Percentiles rank a stretch among this genome's conserved stretches.
These are phyloP conservation scores for Hydropsyche betteni DNA, from an alignment of 2,888 invertebrate species.

Conservation along the genomic window DNA sequence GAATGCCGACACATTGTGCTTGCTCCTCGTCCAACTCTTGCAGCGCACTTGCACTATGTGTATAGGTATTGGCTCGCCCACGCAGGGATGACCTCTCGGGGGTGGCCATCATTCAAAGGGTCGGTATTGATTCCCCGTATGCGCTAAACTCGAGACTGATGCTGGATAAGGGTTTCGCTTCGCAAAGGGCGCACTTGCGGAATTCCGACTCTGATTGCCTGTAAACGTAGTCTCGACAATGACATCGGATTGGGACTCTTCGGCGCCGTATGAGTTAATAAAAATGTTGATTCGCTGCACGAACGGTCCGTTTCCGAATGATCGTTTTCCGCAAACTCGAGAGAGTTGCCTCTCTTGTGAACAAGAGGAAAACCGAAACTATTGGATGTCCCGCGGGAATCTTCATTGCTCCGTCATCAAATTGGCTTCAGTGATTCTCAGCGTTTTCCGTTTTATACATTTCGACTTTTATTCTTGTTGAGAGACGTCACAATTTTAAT, in stretches of 20 bases:
- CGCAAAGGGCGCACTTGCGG: not conserved
- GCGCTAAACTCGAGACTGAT: not conserved
- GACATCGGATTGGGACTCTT: too few relatives aligned
- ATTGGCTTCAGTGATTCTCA: conserved; percentile 36
- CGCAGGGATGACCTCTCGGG: too few relatives aligned
- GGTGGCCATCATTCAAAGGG: not conserved
- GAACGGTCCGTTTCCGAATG: conserved; percentile 53
- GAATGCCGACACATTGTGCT: conserved; percentile 41
- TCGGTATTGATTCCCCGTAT: not conserved
- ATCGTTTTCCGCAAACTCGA: conserved; percentile 28
- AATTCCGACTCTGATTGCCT: not conserved
- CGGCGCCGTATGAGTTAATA: conserved; percentile 40
- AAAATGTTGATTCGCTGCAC: conserved; percentile 51
- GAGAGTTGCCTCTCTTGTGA: conserved; percentile 25
- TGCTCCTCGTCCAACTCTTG: not conserved
- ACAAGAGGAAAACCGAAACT: conserved; percentile 29
- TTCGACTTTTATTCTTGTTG: too few relatives aligned
- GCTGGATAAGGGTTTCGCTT: not conserved
- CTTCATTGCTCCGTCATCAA: conserved; percentile 36
- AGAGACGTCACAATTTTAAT: too few relatives aligned
- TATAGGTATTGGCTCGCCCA: conserved; percentile 1
- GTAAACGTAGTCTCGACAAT: too few relatives aligned
- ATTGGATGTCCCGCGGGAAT: conserved; percentile 27
- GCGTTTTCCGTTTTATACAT: not conserved
- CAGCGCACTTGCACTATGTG: conserved; percentile 3